These are phyloP conservation scores for Geophilus truncorum DNA, from an alignment of 2,888 invertebrate species.

Conservation along the genomic window DNA sequence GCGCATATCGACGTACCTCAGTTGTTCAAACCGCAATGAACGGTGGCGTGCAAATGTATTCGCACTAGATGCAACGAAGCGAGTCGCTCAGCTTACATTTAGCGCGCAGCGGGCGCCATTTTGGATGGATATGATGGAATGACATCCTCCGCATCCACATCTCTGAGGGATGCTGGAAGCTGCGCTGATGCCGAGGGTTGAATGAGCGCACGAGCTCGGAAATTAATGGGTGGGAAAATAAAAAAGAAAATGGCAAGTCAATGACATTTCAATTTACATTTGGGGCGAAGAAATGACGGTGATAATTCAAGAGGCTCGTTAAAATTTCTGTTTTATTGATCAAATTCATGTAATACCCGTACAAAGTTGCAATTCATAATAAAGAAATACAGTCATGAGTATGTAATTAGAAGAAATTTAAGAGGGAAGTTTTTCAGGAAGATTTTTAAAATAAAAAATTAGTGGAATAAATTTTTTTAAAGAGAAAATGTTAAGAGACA, in stretches of 20 bases:
- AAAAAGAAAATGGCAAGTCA: not conserved
- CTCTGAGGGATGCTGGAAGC: not conserved
- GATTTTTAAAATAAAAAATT: too few species aligned
- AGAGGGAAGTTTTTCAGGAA: too few species aligned
- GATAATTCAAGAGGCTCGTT: not conserved
- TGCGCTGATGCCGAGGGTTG: not conserved
- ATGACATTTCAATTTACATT: conserved; percentile 11
- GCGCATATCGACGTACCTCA: not conserved
- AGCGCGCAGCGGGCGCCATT: conserved; percentile 27
- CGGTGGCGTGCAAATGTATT: not conserved
- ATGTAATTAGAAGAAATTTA: too few species aligned
- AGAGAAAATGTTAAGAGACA: too few species aligned
- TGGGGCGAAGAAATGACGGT: not conserved
- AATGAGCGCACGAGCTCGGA: not conserved
- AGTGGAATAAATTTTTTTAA: too few species aligned
- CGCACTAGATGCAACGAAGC: not conserved
- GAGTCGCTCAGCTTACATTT: conserved; percentile 17
- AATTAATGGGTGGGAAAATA: not conserved
- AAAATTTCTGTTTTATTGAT: not conserved
- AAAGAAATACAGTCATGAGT: not conserved
- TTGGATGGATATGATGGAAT: conserved; percentile 13
- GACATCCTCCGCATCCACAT: conserved; percentile 16
- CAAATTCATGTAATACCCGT: not conserved
- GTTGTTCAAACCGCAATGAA: not conserved
- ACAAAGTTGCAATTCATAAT: conserved; percentile 5